Evolutionary conservation across 2,113 vertebrate species (phyloP), one percentile per base, ranked within the genome.

Genomic region (Hucho hucho): DNA sequence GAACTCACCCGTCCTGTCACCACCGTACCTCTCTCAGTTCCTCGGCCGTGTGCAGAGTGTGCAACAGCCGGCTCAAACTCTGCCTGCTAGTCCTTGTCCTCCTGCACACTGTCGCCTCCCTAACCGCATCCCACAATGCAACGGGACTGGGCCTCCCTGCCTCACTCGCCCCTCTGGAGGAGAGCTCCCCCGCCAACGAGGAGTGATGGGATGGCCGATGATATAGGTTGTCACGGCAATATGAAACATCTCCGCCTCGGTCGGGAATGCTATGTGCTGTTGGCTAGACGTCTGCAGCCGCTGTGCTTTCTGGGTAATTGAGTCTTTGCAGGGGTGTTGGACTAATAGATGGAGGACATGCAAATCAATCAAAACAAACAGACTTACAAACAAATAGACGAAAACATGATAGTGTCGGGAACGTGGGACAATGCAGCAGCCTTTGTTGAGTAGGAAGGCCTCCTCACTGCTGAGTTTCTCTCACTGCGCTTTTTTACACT

Each of bases 401-500:
- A 13, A 72, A 79, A 76, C 75, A 69, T 24, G 81, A 22, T 46
- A 2, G 87, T 73, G 26, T 80, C 74, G 70, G 79, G 78, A 83
- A 81, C 83, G 81, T 88, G 86, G 90, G 88, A 89, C 90, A 86
- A 90, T 82, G 79, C 91, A 89, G 86, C 95, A 94, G 96, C 95
- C 94, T 97, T 97, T 96, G 94, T 92, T 91, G 93, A 96, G 91
- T 91, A 84, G 83, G 84, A 93, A 95, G 92, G 94, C 95, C 95
- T 94, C 89, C 87, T 89, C 90, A 89, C 92, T 94, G 96, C 95
- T 95, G 93, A 94, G 90, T 94, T 97, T 97, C 95, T 96, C 96
- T 95, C 95, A 94, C 94, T 93, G 94, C 77, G 89, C 88, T 98
- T 99, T 98, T 99, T 96, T 98, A 98, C 96, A 96, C 96, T 97